These are phyloP conservation scores for Sphyrna mokarran DNA, from an alignment of 2,113 vertebrate species.

Conservation along the genomic window DNA sequence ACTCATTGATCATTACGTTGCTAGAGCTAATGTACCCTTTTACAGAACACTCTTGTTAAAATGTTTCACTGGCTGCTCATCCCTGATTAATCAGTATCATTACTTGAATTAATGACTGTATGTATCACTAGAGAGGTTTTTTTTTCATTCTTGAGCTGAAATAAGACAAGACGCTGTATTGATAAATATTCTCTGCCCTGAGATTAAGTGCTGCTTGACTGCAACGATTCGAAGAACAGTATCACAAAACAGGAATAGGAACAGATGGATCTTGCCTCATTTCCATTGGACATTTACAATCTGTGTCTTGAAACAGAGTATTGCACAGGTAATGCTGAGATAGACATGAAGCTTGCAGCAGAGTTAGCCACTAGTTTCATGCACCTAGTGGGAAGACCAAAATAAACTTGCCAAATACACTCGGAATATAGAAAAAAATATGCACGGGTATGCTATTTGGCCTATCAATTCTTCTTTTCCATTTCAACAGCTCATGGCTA, in stretches of 20 bases:
- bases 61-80: background rate
- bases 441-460: too few relatives aligned
- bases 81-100: background rate
- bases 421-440: too few relatives aligned
- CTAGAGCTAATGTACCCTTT: background rate
- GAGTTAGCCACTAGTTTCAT: background rate
- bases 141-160: background rate
- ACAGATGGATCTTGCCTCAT: background rate
- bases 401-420: too few relatives aligned
- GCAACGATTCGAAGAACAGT: background rate
- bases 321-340: background rate
- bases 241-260: background rate
- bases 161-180: background rate
- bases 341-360: background rate
- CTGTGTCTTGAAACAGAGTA: background rate
- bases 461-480: too few relatives aligned
- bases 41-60: background rate
- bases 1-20: background rate
- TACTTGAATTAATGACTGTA: background rate
- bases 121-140: background rate
- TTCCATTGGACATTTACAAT: background rate
- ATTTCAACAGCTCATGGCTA: too few relatives aligned
- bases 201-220: background rate
- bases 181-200: background rate
- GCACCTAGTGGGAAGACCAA: background rate